phyloP scores from a whole-genome alignment of 2,797 vertebrate species.

The Takifugu rubripes region DNA sequence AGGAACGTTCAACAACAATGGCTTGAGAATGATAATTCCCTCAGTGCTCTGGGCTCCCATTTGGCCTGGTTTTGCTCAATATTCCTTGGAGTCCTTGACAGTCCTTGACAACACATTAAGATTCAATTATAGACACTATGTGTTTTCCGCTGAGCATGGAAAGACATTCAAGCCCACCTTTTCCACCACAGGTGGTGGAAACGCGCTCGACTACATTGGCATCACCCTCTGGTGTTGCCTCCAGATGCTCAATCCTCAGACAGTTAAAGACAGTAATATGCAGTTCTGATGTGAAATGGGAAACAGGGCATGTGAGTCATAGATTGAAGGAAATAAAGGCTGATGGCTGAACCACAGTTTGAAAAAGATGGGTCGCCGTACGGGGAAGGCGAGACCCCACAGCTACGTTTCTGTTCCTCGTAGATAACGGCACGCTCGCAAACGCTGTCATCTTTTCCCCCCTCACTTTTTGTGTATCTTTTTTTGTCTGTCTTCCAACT shows the following conservation, averaged over 20 bases:
- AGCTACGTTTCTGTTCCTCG: conserved; percentile 50
- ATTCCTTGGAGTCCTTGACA: conserved; percentile 37
- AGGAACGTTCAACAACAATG: no score
- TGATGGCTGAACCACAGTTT: conserved; percentile 12
- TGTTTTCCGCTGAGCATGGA: neutral
- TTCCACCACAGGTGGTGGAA: neutral
- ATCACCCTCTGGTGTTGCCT: conserved; percentile 41
- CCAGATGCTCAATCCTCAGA: conserved; percentile 39
- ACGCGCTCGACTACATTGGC: conserved; percentile 14
- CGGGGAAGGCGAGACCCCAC: conserved; percentile 34
- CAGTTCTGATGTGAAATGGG: conserved; percentile 17
- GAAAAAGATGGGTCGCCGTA: conserved; percentile 31
- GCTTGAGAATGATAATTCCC: conserved; percentile 37
- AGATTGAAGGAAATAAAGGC: neutral
- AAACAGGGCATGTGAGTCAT: conserved; percentile 18
- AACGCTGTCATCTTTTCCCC: conserved; percentile 11
- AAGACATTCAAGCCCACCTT: conserved; percentile 11
- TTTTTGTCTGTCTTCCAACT: conserved; percentile 9
- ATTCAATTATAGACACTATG: conserved; percentile 33
- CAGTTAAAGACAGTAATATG: conserved; percentile 13
- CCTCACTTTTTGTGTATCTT: conserved; percentile 16
- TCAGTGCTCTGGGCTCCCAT: conserved; percentile 30
- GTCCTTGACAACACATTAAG: conserved; percentile 36
- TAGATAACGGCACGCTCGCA: conserved; percentile 53
- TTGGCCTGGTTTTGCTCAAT: conserved; percentile 30